Evolutionary conservation across 2,888 invertebrate species (phyloP), one percentile per base, ranked within the genome.

Genomic region (Rosalia funebris): DNA sequence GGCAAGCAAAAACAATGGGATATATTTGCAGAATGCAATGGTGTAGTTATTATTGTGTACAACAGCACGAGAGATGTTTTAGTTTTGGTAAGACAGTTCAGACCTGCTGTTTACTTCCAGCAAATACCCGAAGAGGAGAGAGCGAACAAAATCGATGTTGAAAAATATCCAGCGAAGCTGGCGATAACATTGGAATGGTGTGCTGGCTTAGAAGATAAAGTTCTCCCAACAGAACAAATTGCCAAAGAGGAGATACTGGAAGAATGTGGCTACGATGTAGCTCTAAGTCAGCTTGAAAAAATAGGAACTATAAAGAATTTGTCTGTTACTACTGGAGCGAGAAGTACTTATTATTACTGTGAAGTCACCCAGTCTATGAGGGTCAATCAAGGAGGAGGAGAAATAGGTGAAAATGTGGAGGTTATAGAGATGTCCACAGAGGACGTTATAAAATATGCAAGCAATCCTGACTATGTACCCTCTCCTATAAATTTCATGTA

Each of bases 261-360:
- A 78, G 98, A 98, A 78, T 95, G 95, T 79, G 98, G 98, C 0
- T 98, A 96, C 81, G 85, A 91, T 74, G 92, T 95, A 0, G 85
- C 90, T 0, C 0, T 70, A 10, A 82, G 84, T 0, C 82, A 86
- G 5, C 83, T 94, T 53, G 84, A 90, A 42, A 83, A 84, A 82
- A 83, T 93, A 44, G 84, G 87, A 58, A 85, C 87, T 4, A 91
- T 88, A 71, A 88, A 90, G 90, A 91, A 90, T 54, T 88, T 88
- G 20, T 89, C 91, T 1, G 91, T 94, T 12, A 86, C 90, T 0
- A 87, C 91, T 12, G 95, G 93, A 4, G 85, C 92, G 0, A 79
- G 86, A 20, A 91, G 91, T 77, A 91, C 89, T 9, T 79, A 96
- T 72, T 98, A 88, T 80, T 98, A 95, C 77, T 92, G 91, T 63